phyloP scores from a whole-genome alignment of 2,797 vertebrate species.

The Pampus argenteus region DNA sequence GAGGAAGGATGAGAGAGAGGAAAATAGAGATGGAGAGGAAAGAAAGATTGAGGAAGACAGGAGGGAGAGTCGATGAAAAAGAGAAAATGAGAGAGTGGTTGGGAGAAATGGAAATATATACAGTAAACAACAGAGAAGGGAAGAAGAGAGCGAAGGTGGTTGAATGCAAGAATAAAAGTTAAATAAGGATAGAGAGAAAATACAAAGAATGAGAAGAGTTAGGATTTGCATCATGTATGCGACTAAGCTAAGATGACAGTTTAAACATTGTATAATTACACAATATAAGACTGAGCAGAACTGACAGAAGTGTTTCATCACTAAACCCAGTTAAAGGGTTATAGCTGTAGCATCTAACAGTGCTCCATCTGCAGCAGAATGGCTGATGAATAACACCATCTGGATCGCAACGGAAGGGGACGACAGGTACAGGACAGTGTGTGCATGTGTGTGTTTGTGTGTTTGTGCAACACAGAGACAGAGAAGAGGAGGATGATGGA shows the following conservation, averaged over 20 bases:
- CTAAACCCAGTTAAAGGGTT: conserved; percentile 35
- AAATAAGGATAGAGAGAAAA: conserved; percentile 14
- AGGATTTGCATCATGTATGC: conserved; percentile 1
- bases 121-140: conserved; percentile 1
- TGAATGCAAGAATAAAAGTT: conserved; percentile 27
- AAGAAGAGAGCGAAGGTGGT: neutral
- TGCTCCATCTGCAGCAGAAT: conserved; percentile 54
- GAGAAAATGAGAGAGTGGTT: neutral
- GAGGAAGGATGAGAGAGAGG: conserved; percentile 24
- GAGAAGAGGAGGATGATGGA: conserved; percentile 34
- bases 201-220: conserved; percentile 15
- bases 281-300: conserved; percentile 2
- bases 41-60: neutral
- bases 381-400: conserved; percentile 68
- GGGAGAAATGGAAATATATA: neutral
- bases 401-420: conserved; percentile 55
- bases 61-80: neutral
- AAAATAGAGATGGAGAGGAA: conserved; percentile 10
- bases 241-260: neutral
- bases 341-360: conserved; percentile 31
- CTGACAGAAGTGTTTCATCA: conserved; percentile 10
- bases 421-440: conserved; percentile 47
- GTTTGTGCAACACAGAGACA: conserved; percentile 21
- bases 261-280: conserved; percentile 8
- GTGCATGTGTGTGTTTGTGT: conserved; percentile 21